Percentiles rank a stretch among this genome's conserved stretches.
Conservation (phyloP, 1,140 invertebrate genomes). For the Zaprionus kolodkinae region DNA sequence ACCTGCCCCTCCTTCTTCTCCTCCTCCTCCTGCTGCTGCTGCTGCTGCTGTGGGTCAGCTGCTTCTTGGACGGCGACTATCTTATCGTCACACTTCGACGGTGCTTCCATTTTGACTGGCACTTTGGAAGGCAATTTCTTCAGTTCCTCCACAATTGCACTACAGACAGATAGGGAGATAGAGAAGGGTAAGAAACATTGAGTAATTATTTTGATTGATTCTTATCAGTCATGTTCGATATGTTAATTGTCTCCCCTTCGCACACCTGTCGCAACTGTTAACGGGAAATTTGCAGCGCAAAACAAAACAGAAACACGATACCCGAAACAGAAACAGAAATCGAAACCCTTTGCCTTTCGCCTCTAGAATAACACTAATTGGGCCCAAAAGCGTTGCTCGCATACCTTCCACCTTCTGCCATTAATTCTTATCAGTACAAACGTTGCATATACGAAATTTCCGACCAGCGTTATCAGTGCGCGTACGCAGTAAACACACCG, state of each 20-base stretch:
- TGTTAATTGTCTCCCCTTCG: slow-evolving; percentile 56
- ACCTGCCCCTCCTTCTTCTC: slow-evolving; percentile 6
- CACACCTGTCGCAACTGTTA: slow-evolving; percentile 57
- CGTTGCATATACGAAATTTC: slow-evolving; percentile 28
- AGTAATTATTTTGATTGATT: slow-evolving; percentile 66
- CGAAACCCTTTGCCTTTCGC: slow-evolving; percentile 54
- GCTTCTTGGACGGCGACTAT: slow-evolving; percentile 59
- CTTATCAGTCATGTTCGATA: slow-evolving; percentile 57
- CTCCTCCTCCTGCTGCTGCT: slow-evolving; percentile 14
- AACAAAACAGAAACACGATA: slow-evolving; percentile 10
- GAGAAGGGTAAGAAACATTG: slow-evolving; percentile 19
- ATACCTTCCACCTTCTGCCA: slow-evolving; percentile 27
- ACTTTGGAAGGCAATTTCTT: slow-evolving; percentile 58
- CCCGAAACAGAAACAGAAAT: slow-evolving; percentile 28
- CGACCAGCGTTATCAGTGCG: slow-evolving; percentile 43
- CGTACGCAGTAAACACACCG: slow-evolving; percentile 65
- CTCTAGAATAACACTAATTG: slow-evolving; percentile 67
- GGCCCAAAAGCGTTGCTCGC: slow-evolving; percentile 24
- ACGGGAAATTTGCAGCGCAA: slow-evolving; percentile 50
- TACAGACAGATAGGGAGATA: slow-evolving; percentile 15
- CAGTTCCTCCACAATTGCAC: slow-evolving; percentile 72
- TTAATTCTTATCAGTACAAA: slow-evolving; percentile 52
- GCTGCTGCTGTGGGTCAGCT: slow-evolving; percentile 23
- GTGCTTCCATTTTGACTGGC: slow-evolving; percentile 66
- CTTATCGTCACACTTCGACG: slow-evolving; percentile 57